Evolutionary conservation across 2,888 invertebrate genomes (phyloP), one percentile per base, ranked within the genome.

Genomic region (Yponomeuta cagnagella): DNA sequence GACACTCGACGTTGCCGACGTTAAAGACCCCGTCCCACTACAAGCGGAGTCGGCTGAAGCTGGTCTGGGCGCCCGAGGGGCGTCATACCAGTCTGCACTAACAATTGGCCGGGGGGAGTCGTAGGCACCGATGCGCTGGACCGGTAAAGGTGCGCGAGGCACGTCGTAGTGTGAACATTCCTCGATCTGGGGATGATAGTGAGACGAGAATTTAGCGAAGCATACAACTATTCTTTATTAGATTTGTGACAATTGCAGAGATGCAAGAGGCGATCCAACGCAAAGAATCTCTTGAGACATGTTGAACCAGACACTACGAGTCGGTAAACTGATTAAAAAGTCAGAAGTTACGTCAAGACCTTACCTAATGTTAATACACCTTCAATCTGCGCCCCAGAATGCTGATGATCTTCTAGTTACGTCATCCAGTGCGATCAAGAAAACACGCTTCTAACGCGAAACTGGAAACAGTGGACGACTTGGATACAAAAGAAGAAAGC

Each of bases 121-220:
- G 78, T 95, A 95, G 63, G 95, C 94, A 78, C 96, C 96, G 80
- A 95, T 95, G 78, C 97, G 94, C 77, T 98, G 94, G 73, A 92
- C 92, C 0, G 92, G 91, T 85, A 91, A 84, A 1, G 92, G 92
- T 8, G 92, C 90, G 6, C 91, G 85, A 0, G 92, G 92, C n/a
- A 92, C 91, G 73, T 92, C 92, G 77, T 92, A 92, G 74, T 90
- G 90, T 63, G 92, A 90, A 74, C 90, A 90, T 76, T 92, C 92
- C 77, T 92, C 92, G 75, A 91, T 92, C 92, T 92, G 80, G 52
- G 30, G 33, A 48, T 9, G 31, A 69, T 52, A 9, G 12, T 48
- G 23, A 69, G 52, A 43, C 43, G 43, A 58, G 52, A 58, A 58
- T 2, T 58, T 1, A 58, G 52, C 2, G 15, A 66, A 33, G 15